Evolutionary conservation across 2,888 invertebrate species (phyloP).

Genomic region (Girardia tigrina): DNA sequence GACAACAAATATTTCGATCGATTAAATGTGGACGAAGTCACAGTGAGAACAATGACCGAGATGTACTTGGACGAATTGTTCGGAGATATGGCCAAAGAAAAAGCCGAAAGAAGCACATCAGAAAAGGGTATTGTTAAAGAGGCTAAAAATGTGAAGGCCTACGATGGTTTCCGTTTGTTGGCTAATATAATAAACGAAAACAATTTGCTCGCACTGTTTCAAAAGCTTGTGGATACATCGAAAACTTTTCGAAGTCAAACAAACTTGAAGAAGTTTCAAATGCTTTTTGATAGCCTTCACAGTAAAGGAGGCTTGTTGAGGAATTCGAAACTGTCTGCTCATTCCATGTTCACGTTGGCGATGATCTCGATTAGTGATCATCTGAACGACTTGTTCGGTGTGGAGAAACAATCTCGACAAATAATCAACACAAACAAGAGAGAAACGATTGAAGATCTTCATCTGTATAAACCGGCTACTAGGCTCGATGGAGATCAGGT

Average conservation of each 20-base stretch:
- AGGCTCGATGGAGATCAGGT: neutral
- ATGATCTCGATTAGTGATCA: neutral
- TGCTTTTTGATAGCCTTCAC: neutral
- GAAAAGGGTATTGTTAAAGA: neutral
- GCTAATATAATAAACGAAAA: neutral
- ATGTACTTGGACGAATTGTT: neutral
- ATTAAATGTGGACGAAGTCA: neutral
- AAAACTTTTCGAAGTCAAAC: neutral
- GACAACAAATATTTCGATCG: neutral
- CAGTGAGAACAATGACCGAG: neutral
- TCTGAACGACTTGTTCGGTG: neutral
- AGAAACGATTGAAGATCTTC: neutral
- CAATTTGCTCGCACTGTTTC: neutral
- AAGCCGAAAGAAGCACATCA: neutral
- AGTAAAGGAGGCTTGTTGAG: neutral
- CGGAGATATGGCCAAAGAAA: neutral
- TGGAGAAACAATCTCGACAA: neutral
- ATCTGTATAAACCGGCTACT: neutral
- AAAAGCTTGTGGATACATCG: neutral
- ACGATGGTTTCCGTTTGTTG: neutral
- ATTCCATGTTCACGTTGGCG: neutral
- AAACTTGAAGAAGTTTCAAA: neutral
- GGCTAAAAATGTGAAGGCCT: neutral
- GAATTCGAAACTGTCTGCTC: neutral
- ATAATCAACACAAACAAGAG: no score